A percentile compares a stretch with the other conserved stretches of the same genome.
Evolutionary conservation across 2,113 vertebrate genomes (phyloP).

Genomic region (Suricata suricatta): DNA sequence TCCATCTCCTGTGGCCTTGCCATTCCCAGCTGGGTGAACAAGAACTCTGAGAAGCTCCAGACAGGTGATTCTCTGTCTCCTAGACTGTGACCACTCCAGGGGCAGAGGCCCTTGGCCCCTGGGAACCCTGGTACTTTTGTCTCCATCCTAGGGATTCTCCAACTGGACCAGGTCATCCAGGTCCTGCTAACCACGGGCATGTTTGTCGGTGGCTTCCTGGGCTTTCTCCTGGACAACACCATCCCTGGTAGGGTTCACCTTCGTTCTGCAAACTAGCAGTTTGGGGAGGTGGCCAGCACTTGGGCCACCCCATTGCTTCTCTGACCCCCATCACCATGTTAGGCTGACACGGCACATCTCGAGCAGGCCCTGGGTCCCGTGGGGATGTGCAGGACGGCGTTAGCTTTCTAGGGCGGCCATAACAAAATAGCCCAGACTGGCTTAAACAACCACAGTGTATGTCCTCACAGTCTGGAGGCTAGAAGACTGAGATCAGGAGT

Average conservation of each 20-base stretch:
- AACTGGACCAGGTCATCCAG: constrained; percentile 94
- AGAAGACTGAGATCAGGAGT: background rate
- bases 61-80: constrained; percentile 87
- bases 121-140: background rate
- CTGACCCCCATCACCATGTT: background rate
- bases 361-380: background rate
- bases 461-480: background rate
- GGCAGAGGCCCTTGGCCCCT: background rate
- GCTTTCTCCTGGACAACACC: constrained; percentile 96
- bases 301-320: background rate
- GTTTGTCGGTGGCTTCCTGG: constrained; percentile 96
- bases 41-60: constrained; percentile 86
- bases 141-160: constrained; percentile 87
- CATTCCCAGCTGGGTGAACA: constrained; percentile 93
- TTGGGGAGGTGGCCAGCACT: background rate
- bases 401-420: background rate
- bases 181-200: constrained; percentile 96
- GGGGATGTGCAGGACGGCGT: rapidly evolving
- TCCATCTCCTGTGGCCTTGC: constrained; percentile 93
- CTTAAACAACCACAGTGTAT: background rate
- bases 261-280: rapidly evolving
- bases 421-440: background rate
- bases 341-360: background rate
- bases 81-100: too few species aligned
- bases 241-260: constrained; percentile 90